phyloP scores from a whole-genome alignment of 2,888 invertebrate genomes.

The Drosophila meridionalis region DNA sequence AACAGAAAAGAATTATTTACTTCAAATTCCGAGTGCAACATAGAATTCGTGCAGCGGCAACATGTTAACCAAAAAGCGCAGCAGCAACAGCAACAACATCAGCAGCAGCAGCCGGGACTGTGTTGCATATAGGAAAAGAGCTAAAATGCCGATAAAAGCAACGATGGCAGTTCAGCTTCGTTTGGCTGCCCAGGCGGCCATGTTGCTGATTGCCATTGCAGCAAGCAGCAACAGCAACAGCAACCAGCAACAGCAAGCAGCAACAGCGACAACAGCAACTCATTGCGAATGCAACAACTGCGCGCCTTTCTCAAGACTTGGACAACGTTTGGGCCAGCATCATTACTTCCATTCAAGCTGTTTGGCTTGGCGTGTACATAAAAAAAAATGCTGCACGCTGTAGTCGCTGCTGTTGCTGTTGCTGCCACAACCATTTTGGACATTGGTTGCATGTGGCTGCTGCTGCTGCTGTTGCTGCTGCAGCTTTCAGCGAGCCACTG shows the following conservation, averaged over 20 bases:
- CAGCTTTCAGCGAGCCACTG: constrained; percentile 63
- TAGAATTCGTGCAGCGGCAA: constrained; percentile 83
- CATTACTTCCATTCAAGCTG: constrained; percentile 81
- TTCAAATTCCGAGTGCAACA: constrained; percentile 80
- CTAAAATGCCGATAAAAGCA: constrained; percentile 74
- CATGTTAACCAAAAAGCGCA: constrained; percentile 74
- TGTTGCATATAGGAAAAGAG: constrained; percentile 52
- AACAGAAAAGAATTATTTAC: constrained; percentile 75
- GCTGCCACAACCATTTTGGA: constrained; percentile 70
- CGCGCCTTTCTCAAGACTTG: constrained; percentile 75
- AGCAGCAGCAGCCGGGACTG: constrained; percentile 17
- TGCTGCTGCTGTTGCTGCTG: constrained; percentile 43
- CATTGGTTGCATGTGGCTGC: constrained; percentile 65
- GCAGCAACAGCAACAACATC: constrained; percentile 29
- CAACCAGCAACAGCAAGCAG: constrained; percentile 32
- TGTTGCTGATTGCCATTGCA: constrained; percentile 74
- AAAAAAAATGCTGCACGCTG: constrained; percentile 49
- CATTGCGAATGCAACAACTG: constrained; percentile 80
- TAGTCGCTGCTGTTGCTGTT: constrained; percentile 20
- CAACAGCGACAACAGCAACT: constrained; percentile 55
- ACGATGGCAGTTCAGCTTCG: constrained; percentile 80
- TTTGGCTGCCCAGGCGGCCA: constrained; percentile 80
- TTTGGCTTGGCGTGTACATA: constrained; percentile 78
- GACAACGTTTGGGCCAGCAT: constrained; percentile 73
- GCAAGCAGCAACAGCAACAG: constrained; percentile 22